Evolutionary conservation across 2,888 invertebrate genomes (phyloP).

Genomic region (Teinopalpus imperialis): DNA sequence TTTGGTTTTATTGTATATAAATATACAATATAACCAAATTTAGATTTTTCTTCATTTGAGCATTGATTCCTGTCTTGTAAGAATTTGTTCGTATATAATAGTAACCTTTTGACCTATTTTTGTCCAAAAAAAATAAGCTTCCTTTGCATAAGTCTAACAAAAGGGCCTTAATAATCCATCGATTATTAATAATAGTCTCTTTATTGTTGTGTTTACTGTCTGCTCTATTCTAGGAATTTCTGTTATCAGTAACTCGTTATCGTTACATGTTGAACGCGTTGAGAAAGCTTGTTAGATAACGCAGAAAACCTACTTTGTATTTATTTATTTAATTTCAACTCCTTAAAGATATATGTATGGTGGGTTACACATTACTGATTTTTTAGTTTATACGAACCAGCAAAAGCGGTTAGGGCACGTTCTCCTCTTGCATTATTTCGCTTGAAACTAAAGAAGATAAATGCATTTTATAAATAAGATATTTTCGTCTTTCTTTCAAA

Average conservation of each 20-base stretch:
- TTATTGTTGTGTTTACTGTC: conserved; percentile 47
- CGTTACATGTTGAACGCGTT: conserved; percentile 41
- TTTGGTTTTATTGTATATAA: conserved; percentile 2
- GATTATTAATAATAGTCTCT: conserved; percentile 32
- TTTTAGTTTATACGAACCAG: conserved; percentile 61
- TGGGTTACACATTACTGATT: conserved; percentile 30
- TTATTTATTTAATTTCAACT: conserved; percentile 13
- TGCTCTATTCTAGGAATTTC: conserved; percentile 48
- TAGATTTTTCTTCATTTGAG: no score
- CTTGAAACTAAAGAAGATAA: conserved; percentile 49
- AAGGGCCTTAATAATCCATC: conserved; percentile 4
- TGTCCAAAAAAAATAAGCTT: not conserved
- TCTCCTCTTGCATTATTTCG: conserved; percentile 66
- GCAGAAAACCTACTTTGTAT: conserved; percentile 29
- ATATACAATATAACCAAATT: no score
- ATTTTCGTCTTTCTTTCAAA: conserved; percentile 53
- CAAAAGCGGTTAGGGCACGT: conserved; percentile 77
- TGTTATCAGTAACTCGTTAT: conserved; percentile 57
- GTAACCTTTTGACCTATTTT: no score
- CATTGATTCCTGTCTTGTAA: no score
- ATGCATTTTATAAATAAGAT: conserved; percentile 35
- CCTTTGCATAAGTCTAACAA: not conserved
- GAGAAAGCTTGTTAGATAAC: conserved; percentile 39
- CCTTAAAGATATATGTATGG: conserved; percentile 12
- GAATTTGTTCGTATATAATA: no score